A percentile compares a stretch with the other conserved stretches of the same genome.
Evolutionary conservation across 2,797 vertebrate species (phyloP).

Genomic region (Xenentodon cancila): DNA sequence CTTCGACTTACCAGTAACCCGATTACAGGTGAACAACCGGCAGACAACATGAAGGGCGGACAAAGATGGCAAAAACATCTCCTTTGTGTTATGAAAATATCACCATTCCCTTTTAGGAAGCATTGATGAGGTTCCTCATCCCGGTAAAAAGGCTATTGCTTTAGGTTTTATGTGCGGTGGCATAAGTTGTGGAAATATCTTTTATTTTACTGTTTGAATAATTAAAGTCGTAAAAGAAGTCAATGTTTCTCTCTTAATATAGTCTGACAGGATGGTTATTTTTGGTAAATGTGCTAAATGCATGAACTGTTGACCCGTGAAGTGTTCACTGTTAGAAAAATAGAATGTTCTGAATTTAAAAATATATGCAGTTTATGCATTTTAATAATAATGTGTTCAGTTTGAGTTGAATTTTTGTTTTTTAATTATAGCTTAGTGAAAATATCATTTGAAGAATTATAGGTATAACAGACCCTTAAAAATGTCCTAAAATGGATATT

Average conservation of each 20-base stretch:
- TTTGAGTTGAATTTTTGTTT: no score
- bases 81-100: no score
- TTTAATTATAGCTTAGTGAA: no score
- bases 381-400: no score
- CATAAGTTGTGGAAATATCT: neutral
- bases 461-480: no score
- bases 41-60: neutral
- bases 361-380: conserved; percentile 22
- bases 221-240: conserved; percentile 4
- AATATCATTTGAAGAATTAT: no score
- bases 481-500: no score
- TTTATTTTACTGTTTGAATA: neutral
- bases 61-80: no score
- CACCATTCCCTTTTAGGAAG: no score
- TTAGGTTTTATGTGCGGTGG: conserved; percentile 9
- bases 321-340: conserved; percentile 11
- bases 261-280: conserved; percentile 3
- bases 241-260: conserved; percentile 1
- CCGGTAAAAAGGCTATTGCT: conserved; percentile 3
- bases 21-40: neutral
- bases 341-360: conserved; percentile 25
- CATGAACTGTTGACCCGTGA: conserved; percentile 10
- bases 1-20: conserved; percentile 24
- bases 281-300: conserved; percentile 59
- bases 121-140: neutral